Evolutionary conservation across 2,888 invertebrate genomes (phyloP).

Genomic region (Scaptomyza caliginosa): DNA sequence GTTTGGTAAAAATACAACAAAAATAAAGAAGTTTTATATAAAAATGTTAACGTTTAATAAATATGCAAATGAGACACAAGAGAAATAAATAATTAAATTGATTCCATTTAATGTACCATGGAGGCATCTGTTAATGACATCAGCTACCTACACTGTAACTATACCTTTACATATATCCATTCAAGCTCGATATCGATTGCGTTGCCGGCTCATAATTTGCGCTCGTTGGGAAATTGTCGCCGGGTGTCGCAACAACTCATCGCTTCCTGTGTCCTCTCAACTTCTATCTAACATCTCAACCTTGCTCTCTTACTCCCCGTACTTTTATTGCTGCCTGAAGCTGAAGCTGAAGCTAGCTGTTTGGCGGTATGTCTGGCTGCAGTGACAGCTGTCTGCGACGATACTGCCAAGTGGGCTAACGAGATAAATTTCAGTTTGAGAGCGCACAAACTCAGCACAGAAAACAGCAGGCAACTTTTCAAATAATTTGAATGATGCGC

Average conservation of each 20-base stretch:
- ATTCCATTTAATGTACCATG: conserved; percentile 61
- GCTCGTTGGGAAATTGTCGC: conserved; percentile 72
- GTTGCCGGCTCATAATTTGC: conserved; percentile 60
- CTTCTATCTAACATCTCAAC: not conserved
- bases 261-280: conserved; percentile 34
- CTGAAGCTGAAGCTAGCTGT: conserved; percentile 54
- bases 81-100: conserved; percentile 74
- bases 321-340: conserved; percentile 12
- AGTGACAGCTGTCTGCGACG: conserved; percentile 65
- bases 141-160: conserved; percentile 23
- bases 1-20: conserved; percentile 10
- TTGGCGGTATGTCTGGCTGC: conserved; percentile 21
- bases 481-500: conserved; percentile 69
- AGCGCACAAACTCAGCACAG: conserved; percentile 42
- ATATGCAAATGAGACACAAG: conserved; percentile 60
- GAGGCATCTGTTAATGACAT: conserved; percentile 64
- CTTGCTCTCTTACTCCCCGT: not conserved
- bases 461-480: conserved; percentile 48
- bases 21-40: too few relatives aligned
- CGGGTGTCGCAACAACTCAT: conserved; percentile 68
- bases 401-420: conserved; percentile 58
- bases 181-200: conserved; percentile 46
- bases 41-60: conserved; percentile 56
- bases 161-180: not conserved
- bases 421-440: conserved; percentile 77